Percentiles rank a stretch among this genome's conserved stretches.
These are phyloP conservation scores for Nebria brevicollis DNA, from an alignment of 2,888 invertebrate species.

Conservation along the genomic window DNA sequence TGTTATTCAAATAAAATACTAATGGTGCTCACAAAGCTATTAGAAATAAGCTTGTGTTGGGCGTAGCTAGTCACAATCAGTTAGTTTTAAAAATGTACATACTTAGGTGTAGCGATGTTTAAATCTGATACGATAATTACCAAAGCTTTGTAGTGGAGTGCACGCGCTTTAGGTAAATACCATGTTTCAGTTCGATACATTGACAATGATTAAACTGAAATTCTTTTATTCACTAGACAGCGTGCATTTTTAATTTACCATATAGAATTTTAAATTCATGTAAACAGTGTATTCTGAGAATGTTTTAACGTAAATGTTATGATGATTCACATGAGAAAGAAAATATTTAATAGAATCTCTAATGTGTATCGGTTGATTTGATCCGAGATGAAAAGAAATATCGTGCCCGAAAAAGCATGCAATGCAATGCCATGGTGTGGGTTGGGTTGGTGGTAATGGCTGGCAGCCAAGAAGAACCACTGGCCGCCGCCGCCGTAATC, in stretches of 20 bases:
- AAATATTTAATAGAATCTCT: neutral
- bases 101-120: conserved; percentile 22
- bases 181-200: neutral
- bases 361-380: neutral
- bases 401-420: neutral
- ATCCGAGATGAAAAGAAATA: neutral
- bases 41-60: neutral
- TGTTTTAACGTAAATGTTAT: neutral
- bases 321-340: neutral
- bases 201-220: neutral
- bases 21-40: too few species aligned
- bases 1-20: too few species aligned
- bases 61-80: neutral
- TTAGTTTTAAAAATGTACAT: neutral
- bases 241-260: neutral
- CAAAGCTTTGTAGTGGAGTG: neutral
- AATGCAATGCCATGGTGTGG: neutral
- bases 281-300: neutral
- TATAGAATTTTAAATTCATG: too few species aligned
- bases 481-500: too few species aligned
- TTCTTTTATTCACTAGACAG: neutral
- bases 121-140: conserved; percentile 41
- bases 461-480: conserved; percentile 26
- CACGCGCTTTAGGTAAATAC: neutral
- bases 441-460: conserved; percentile 20